phyloP scores from a whole-genome alignment of 1,140 invertebrate genomes.

The Diploscapter pachys region DNA sequence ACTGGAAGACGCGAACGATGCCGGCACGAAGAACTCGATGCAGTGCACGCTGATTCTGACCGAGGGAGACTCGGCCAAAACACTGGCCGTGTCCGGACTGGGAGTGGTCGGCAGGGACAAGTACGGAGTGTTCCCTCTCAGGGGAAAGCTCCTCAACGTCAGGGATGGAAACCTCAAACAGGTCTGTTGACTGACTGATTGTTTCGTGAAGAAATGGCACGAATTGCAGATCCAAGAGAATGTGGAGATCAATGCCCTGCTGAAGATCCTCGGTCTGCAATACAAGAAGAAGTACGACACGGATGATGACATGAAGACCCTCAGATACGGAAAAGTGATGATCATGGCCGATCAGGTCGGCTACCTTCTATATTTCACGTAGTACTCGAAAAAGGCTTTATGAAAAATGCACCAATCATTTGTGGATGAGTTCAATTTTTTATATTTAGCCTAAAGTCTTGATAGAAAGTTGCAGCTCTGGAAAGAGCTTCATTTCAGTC shows the following conservation, averaged over 20 bases:
- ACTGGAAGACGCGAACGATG: slow-evolving; percentile 97
- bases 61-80: slow-evolving; percentile 99
- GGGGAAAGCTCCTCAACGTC: slow-evolving; percentile 97
- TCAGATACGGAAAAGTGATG: slow-evolving; percentile 96
- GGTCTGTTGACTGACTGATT: not conserved
- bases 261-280: slow-evolving; percentile 87
- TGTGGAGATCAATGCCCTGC: slow-evolving; percentile 92
- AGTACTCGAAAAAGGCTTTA: not conserved
- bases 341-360: slow-evolving; percentile 64
- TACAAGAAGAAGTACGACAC: slow-evolving; percentile 94
- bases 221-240: slow-evolving; percentile 90
- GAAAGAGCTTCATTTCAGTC: slow-evolving; percentile 59
- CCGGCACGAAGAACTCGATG: slow-evolving; percentile 78
- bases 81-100: slow-evolving; percentile 90
- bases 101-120: slow-evolving; percentile 89
- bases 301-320: slow-evolving; percentile 80
- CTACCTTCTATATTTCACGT: not conserved
- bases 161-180: slow-evolving; percentile 94
- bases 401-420: too few species aligned
- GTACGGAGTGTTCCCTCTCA: slow-evolving; percentile 93
- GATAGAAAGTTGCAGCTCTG: too few species aligned
- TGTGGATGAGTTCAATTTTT: too few species aligned
- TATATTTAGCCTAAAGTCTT: too few species aligned
- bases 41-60: slow-evolving; percentile 94
- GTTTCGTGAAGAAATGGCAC: slow-evolving; percentile 72